phyloP scores from a whole-genome alignment of 2,888 invertebrate species.

The Meiosimyza platycephala region DNA sequence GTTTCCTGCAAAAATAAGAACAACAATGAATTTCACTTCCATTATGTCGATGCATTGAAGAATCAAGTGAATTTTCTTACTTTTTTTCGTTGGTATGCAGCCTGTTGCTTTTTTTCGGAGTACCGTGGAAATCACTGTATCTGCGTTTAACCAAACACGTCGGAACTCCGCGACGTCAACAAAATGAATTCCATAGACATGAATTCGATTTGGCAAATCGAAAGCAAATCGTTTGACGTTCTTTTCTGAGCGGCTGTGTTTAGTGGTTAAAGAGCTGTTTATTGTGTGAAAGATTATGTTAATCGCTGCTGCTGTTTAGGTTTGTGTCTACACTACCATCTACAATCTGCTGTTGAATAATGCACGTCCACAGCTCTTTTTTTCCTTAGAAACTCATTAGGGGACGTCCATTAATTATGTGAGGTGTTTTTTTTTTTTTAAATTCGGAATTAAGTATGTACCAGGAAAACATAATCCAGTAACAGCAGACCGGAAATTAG shows the following conservation, averaged over 20 bases:
- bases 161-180: constrained; percentile 15
- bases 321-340: neutral
- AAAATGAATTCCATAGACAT: too few species aligned
- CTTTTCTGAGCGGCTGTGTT: neutral
- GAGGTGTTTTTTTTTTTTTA: too few species aligned
- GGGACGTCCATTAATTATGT: too few species aligned
- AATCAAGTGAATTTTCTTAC: too few species aligned
- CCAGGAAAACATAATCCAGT: too few species aligned
- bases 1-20: neutral
- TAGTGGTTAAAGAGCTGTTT: neutral
- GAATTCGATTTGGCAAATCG: neutral
- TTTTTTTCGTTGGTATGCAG: neutral
- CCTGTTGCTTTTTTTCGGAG: neutral
- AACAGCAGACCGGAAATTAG: too few species aligned
- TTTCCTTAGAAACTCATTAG: too few species aligned
- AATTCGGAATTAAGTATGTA: too few species aligned
- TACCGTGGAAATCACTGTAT: neutral
- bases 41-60: too few species aligned
- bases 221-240: neutral
- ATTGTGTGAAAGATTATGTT: too few species aligned
- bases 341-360: neutral
- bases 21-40: neutral
- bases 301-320: neutral
- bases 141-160: neutral
- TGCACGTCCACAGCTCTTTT: too few species aligned